Percentiles rank a stretch among this genome's conserved stretches.
Evolutionary conservation across 2,113 vertebrate genomes (phyloP).

Genomic region (Sterrhoptilus dennistouni): DNA sequence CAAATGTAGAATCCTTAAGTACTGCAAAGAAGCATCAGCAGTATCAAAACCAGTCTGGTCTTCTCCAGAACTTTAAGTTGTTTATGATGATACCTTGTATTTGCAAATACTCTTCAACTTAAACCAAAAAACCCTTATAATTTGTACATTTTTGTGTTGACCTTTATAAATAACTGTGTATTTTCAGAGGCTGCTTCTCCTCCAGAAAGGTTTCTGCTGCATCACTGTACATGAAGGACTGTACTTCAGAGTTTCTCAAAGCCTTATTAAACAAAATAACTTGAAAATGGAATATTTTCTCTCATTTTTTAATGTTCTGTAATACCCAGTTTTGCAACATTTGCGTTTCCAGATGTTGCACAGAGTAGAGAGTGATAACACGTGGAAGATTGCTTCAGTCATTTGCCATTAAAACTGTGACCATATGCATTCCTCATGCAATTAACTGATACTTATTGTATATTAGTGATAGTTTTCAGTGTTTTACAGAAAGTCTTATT

Average conservation of each 20-base stretch:
- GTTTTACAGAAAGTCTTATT: constrained; percentile 12
- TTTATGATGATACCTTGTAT: not conserved
- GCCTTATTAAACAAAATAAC: not conserved
- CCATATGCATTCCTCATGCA: constrained; percentile 35
- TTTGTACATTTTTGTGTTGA: not conserved
- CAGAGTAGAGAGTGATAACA: constrained; percentile 56
- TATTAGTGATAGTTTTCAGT: constrained; percentile 14
- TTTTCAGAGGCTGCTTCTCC: not conserved
- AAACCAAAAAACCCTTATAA: not conserved
- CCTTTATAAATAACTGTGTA: not conserved
- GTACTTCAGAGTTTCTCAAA: not conserved
- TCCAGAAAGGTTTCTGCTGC: not conserved
- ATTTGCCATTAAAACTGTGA: not conserved
- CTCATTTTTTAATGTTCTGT: not conserved
- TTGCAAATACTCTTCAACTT: not conserved
- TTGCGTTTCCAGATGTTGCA: constrained; percentile 55
- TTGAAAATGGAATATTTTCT: not conserved
- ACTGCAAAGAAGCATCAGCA: not conserved
- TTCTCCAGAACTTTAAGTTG: not conserved
- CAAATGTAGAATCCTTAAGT: not conserved
- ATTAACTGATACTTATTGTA: not conserved
- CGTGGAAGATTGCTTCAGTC: constrained; percentile 15
- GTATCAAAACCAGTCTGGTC: not conserved
- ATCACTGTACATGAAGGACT: not conserved
- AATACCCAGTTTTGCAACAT: not conserved